These are phyloP conservation scores for Amphipoea lucens DNA, from an alignment of 2,888 invertebrate species.

Conservation along the genomic window DNA sequence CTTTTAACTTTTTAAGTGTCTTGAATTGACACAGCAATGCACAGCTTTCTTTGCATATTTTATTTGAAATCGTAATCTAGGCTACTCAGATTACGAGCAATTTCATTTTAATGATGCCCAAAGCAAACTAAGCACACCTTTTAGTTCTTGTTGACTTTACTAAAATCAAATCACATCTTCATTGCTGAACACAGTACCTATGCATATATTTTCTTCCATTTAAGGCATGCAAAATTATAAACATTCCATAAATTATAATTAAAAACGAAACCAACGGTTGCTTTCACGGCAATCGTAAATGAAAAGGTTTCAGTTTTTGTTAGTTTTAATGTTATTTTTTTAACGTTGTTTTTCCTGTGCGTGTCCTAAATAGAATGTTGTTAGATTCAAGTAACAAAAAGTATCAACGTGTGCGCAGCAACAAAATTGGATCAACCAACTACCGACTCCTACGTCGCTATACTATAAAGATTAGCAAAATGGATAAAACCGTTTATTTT, in stretches of 20 bases:
- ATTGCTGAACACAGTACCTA: too few relatives aligned
- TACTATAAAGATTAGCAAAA: conserved; percentile 25
- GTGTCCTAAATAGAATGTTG: too few relatives aligned
- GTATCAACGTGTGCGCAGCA: not conserved
- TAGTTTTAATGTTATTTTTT: too few relatives aligned
- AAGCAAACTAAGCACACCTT: too few relatives aligned
- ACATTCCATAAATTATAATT: too few relatives aligned
- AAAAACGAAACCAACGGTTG: too few relatives aligned
- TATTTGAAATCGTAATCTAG: not conserved
- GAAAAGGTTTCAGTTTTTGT: not conserved
- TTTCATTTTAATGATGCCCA: not conserved
- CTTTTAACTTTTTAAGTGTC: not conserved
- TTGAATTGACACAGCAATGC: not conserved
- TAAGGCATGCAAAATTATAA: too few relatives aligned
- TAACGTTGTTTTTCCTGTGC: too few relatives aligned
- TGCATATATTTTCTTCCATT: too few relatives aligned
- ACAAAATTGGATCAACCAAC: not conserved
- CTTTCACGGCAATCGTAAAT: not conserved
- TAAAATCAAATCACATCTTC: too few relatives aligned
- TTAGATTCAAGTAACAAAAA: not conserved
- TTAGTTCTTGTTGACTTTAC: not conserved
- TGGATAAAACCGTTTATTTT: conserved; percentile 47
- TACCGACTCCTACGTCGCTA: conserved; percentile 2
- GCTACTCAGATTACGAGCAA: not conserved
- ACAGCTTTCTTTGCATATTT: not conserved